These are phyloP conservation scores for Pongo pygmaeus DNA, from an alignment of 2,113 vertebrate genomes.

Conservation along the genomic window DNA sequence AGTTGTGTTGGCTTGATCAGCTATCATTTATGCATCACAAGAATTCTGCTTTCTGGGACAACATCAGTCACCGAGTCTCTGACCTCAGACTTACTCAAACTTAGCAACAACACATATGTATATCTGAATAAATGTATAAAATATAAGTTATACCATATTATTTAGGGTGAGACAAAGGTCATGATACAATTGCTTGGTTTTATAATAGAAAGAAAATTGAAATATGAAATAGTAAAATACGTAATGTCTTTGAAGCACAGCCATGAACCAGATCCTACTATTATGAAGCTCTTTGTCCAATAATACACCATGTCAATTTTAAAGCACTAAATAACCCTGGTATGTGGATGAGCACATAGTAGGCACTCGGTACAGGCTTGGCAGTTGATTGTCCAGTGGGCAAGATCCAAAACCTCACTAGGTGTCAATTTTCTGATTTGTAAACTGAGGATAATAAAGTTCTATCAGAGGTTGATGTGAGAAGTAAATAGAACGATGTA, in stretches of 20 bases:
- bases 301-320: not conserved
- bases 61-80: slow-evolving; percentile 31
- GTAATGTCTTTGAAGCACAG: slow-evolving; percentile 57
- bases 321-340: not conserved
- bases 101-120: slow-evolving; percentile 52
- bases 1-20: slow-evolving; percentile 61
- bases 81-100: slow-evolving; percentile 19
- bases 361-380: not conserved
- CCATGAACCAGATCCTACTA: slow-evolving; percentile 40
- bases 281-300: slow-evolving; percentile 32
- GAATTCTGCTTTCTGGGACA: slow-evolving; percentile 56
- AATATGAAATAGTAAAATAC: slow-evolving; percentile 58
- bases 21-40: slow-evolving; percentile 64
- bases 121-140: slow-evolving; percentile 46
- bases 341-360: not conserved
- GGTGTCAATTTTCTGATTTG: not conserved
- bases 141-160: slow-evolving; percentile 56
- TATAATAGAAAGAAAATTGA: slow-evolving; percentile 61
- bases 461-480: not conserved
- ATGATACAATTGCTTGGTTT: slow-evolving; percentile 13
- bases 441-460: not conserved
- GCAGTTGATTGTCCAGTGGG: not conserved
- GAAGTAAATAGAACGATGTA: not conserved
- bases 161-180: slow-evolving; percentile 66
- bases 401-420: not conserved